Conservation (phyloP, 1,140 invertebrate species). For the Bathynomus jamesi region DNA sequence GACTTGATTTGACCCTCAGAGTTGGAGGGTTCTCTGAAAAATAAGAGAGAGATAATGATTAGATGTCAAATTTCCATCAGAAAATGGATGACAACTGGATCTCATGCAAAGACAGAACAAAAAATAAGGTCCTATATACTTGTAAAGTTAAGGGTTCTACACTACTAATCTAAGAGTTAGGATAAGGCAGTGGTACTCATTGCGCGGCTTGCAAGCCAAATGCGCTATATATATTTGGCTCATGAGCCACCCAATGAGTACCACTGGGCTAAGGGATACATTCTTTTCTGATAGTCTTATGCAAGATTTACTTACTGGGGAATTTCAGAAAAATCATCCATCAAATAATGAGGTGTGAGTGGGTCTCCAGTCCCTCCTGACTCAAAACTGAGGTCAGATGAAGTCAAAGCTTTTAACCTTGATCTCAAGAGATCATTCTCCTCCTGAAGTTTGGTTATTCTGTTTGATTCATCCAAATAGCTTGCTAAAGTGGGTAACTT, state of each 20-base stretch:
- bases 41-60: constrained; percentile 8
- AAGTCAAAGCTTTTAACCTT: constrained; percentile 44
- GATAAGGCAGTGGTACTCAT: no score
- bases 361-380: constrained; percentile 54
- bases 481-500: constrained; percentile 71
- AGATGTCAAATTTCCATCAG: background rate
- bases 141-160: no score
- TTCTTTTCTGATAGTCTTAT: no score
- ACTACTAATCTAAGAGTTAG: no score
- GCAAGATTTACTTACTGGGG: constrained; percentile 66
- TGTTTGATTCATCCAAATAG: constrained; percentile 73
- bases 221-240: no score
- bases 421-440: constrained; percentile 65
- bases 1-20: constrained; percentile 21
- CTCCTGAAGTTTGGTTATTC: constrained; percentile 70
- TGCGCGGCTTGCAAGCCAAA: no score
- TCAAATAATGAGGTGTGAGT: constrained; percentile 60
- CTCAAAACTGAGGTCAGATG: constrained; percentile 36
- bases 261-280: no score
- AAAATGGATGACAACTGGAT: no score
- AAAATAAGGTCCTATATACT: no score
- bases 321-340: constrained; percentile 88
- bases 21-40: constrained; percentile 18
- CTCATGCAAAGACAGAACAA: no score
- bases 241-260: no score